phyloP scores from a whole-genome alignment of 2,888 invertebrate species.

The Acrocyrtus sp. region DNA sequence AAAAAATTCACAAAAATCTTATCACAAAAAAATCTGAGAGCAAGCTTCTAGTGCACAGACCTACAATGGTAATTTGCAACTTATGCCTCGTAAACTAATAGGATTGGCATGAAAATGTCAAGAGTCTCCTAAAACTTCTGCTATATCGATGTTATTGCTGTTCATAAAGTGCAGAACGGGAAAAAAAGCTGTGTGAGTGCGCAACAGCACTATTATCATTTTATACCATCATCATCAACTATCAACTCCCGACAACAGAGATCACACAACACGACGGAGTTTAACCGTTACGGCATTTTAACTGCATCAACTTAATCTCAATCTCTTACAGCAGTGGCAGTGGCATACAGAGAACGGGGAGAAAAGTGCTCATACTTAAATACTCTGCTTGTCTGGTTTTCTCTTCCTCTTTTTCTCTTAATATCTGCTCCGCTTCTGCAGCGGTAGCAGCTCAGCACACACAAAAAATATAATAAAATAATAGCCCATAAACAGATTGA shows the following conservation, averaged over 20 bases:
- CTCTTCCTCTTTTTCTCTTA: too few species aligned
- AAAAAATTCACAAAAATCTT: not conserved
- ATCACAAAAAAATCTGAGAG: constrained; percentile 28
- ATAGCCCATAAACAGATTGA: constrained; percentile 25
- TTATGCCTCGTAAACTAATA: constrained; percentile 47
- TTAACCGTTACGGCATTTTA: constrained; percentile 46
- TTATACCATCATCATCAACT: too few species aligned
- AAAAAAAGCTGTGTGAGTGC: too few species aligned
- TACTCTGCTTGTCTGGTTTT: too few species aligned
- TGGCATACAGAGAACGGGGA: not conserved
- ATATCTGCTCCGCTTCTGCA: too few species aligned
- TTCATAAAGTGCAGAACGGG: too few species aligned
- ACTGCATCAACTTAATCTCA: constrained; percentile 37
- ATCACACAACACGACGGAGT: constrained; percentile 17
- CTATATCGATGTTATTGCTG: too few species aligned
- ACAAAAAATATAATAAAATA: constrained; percentile 21
- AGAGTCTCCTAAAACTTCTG: too few species aligned
- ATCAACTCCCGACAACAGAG: too few species aligned
- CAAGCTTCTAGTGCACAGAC: constrained; percentile 49
- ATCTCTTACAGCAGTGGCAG: constrained; percentile 28
- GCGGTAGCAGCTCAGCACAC: not conserved
- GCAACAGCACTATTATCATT: too few species aligned
- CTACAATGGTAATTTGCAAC: constrained; percentile 48
- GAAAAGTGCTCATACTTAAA: too few species aligned
- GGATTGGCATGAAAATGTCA: constrained; percentile 54